Evolutionary conservation across 2,797 vertebrate genomes (phyloP), one percentile per base, ranked within the genome.

Genomic region (Remorina albescens): DNA sequence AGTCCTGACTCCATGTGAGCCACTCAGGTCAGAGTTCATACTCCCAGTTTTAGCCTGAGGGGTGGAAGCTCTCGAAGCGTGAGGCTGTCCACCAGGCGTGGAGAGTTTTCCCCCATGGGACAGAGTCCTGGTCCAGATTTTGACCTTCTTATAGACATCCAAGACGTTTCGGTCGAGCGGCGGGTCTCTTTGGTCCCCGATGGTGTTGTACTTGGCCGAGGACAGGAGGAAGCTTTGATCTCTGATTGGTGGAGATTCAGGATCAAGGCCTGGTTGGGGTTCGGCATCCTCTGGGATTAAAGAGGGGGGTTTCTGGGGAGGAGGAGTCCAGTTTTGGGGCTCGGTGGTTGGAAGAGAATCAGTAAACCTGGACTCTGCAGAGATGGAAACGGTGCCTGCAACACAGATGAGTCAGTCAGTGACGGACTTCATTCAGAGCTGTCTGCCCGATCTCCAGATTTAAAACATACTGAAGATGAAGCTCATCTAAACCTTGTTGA

Each of bases 61-160:
- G 39, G 16, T 25, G 13, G 50, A 41, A n/a, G n/a, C n/a, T n/a
- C n/a, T n/a, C n/a, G n/a, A n/a, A n/a, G n/a, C n/a, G n/a, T n/a
- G n/a, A n/a, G n/a, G n/a, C n/a, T n/a, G n/a, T n/a, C n/a, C n/a
- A n/a, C n/a, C n/a, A n/a, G n/a, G n/a, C n/a, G n/a, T n/a, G n/a
- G n/a, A n/a, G 19, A 1, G 5, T 16, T 62, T 79, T 53, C 25
- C 8, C 34, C 1, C 2, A 16, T 12, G 8, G n/a, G 46, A 16
- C 0, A 8, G 44, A 5, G 41, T 19, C 37, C 34, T 69, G 6
- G 47, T 58, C 16, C 5, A 1, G 21, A 0, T 0, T 67, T 59
- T 82, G 6, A 36, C 23, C 16, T 73, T 82, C 57, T 30, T 78
- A n/a, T 44, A 76, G 53, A 86, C 23, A 1, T 46, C 8, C 19